Evolutionary conservation across 2,113 vertebrate genomes (phyloP), one percentile per base, ranked within the genome.

Genomic region (Struthidea cinerea): DNA sequence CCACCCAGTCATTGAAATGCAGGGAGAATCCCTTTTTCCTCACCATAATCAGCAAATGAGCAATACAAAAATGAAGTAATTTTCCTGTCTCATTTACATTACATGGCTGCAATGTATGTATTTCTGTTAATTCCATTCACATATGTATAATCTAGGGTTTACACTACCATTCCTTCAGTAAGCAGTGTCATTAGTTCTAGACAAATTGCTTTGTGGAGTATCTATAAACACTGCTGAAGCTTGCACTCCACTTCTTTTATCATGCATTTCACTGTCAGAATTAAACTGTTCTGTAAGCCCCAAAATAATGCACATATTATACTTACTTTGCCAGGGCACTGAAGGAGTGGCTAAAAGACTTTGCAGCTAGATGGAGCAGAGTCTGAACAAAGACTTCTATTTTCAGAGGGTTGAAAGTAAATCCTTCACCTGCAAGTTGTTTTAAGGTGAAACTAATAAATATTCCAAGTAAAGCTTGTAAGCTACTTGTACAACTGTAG

Each of bases 281-380:
- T 59, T 33, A 79, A 89, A 77, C 41, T 35, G 32, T 19, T 78
- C 46, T 33, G 15, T 49, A 73, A 87, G 5, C 8, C 30, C 46
- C 47, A 10, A 83, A 89, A 74, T 32, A 96, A 84, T 5, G 12
- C 20, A 69, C 2, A 9, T 23, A 50, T 42, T 42, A 46, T 65
- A 98, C 99, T 98, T 98, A 99, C 99, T 99, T 99, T 90, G 99
- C 99, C 68, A 99, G 98, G 68, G 99, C 99, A 49, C 99, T 99
- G 97, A 99, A 99, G 50, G 99, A 99, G 93, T 99, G 99, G 97
- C 99, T 99, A 97, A 99, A 99, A 35, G 99, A 99, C 84, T 99
- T 99, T 61, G 99, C 98, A 30, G 99, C 99, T 95, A 99, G 97
- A 80, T 99, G 98, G 44, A 99, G 99, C 52, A 99, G 97, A 47